Evolutionary conservation across 2,113 vertebrate species (phyloP), one percentile per base, ranked within the genome.

Genomic region (Dasyurus viverrinus): DNA sequence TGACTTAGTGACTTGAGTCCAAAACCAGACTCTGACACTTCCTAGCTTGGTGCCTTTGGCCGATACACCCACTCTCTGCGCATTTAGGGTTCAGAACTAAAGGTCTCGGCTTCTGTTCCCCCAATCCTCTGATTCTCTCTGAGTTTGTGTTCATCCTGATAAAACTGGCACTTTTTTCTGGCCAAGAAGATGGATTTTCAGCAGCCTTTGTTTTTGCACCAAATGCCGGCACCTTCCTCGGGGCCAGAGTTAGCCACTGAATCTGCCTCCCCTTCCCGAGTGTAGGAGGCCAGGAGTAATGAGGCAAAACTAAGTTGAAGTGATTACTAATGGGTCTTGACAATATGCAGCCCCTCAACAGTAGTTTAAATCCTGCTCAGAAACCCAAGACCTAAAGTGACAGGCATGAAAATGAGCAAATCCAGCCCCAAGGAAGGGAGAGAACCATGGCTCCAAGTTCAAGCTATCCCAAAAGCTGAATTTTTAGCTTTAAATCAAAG

Each of bases 261-360:
- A 14, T 89, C 23, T 27, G 89, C 76, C 57, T 14, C 91, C 90
- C 26, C 24, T 8, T 89, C 4, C 30, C n/a, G 25, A 8, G 90
- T 10, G 52, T 84, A 84, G 25, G 47, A 25, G 54, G 89, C 22
- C 76, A 8, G 52, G 25, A 90, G 8, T 92, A 90, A 89, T 36
- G n/a, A 54, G 76, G 53, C 46, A 30, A 93, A 94, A 60, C 60
- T 42, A 93, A 60, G 90, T 23, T 2, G 54, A 95, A 52, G 48
- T 50, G 47, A 90, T 8, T 42, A 30, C 30, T 54, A 42, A 68
- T 2, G 1, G 23, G 16, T 12, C 93, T 94, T 76, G 54, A 46
- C 48, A 94, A 89, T 57, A 2, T 93, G 12, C 90, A 24, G 8
- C 8, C 24, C 55, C 25, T 89, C 30, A 94, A 89, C 52, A 91